Evolutionary conservation across 2,113 vertebrate species (phyloP), one percentile per base, ranked within the genome.

Genomic region (Bathybates hornii): DNA sequence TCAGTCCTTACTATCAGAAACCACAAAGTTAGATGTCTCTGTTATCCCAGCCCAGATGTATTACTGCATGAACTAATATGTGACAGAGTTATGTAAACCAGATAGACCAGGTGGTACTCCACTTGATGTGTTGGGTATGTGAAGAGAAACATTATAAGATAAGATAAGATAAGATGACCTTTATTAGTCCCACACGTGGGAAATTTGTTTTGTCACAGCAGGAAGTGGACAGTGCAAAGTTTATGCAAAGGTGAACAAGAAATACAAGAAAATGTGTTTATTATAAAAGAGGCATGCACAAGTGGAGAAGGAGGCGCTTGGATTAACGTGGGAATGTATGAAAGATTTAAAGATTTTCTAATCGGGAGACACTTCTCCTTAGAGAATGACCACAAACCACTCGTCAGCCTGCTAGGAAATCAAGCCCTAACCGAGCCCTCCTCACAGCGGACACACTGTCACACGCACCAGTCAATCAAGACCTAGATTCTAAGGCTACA

Each of bases 241-340:
- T 24, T 24, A 41, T 27, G 38, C 59, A 27, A 9, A 45, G 38
- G 80, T 41, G 9, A 16, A 81, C 14, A 29, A 3, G 4, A 45
- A 63, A 36, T 61, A 45, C 54, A 50, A 61, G 82, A 61, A 43
- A 50, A 66, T 36, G 29, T n/a, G 32, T 66, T 87, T 81, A 66
- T 91, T 11, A 27, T 90, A 1, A 71, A 81, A 24, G 29, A 63
- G 59, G 59, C 11, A 63, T 63, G 29, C 59, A 63, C 59, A 63
- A 36, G 59, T 63, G 59, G 29, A 63, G 29, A 36, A 63, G 16
- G 17, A 19, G 59, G 29, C 5, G 3, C 29, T 63, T 34, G 59
- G 59, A 63, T 34, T 34, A 63, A 34, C 9, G 2, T 34, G 59
- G 59, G 29, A 34, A 61, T 34, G 57, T 17, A 34, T 61, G 57